Evolutionary conservation across 2,113 vertebrate genomes (phyloP).

Genomic region (Neodon shergylaensis): DNA sequence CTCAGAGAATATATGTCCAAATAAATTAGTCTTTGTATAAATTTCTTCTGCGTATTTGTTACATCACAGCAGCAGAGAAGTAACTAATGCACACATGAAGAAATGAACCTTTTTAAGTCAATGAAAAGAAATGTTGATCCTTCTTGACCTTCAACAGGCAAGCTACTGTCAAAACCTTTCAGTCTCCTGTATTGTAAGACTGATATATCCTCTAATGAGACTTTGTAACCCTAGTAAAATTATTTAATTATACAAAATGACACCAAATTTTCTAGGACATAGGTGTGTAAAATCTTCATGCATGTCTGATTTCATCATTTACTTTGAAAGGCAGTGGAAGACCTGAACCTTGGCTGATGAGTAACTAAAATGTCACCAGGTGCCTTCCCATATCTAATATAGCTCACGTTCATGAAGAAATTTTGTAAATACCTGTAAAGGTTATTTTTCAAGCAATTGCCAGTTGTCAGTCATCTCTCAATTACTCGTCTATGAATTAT

Average conservation of each 20-base stretch:
- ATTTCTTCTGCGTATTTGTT: background rate
- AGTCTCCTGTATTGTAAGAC: background rate
- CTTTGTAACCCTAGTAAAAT: background rate
- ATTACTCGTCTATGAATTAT: conserved; percentile 54
- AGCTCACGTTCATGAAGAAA: background rate
- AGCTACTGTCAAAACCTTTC: background rate
- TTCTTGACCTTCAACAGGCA: background rate
- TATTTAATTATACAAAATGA: background rate
- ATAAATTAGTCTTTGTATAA: background rate
- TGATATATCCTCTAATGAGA: background rate
- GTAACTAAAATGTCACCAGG: background rate
- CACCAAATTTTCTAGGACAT: background rate
- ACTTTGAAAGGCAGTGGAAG: background rate
- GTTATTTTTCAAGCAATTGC: conserved; percentile 49
- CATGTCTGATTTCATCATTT: background rate
- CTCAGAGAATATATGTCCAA: background rate
- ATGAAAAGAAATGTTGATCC: too few relatives aligned
- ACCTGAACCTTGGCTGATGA: background rate
- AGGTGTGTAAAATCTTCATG: background rate
- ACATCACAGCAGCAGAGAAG: background rate
- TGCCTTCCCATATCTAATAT: background rate
- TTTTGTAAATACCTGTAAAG: conserved; percentile 61
- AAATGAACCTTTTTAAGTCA: background rate
- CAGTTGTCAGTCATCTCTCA: conserved; percentile 42
- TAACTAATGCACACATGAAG: too few relatives aligned